Base-by-base conservation (phyloP, 2,888 invertebrate species). In the Cephalotes varians region DNA sequence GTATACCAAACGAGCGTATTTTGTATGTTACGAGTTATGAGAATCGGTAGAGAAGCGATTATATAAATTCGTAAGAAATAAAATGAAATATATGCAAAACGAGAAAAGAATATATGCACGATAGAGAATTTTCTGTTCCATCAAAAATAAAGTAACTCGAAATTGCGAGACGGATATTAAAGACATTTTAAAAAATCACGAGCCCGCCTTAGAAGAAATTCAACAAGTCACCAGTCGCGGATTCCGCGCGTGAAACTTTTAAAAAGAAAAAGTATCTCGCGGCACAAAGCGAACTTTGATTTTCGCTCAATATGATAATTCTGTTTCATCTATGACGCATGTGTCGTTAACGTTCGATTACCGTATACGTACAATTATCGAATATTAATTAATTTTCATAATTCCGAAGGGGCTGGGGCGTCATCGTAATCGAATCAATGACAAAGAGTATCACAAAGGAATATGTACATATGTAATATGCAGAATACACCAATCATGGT, bases 281-380 rank as follows among this genome's bases (percentile, higher is more conserved):
- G 37, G n/a, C 49, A 64, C 81, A 80, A 88, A 80, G 82, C 77
- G 82, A 88, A 80, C 85, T 44, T 74, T 54, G 77, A 56, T 79
- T 81, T 65, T 62, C n/a, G 64, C 62, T 74, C 81, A 31, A 7
- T 31, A 54, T 74, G 34, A 65, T 77, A n/a, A 80, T 67, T 79
- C 51, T 76, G 25, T 81, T 62, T 25, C 1, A 12, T 25, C 34
- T 47, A 51, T n/a, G 37, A 88, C 60, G 69, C 82, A 65, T 60
- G 82, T 81, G 71, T 64, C 80, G 71, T 80, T 83, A 71, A 72
- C 71, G 82, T 73, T 74, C 60, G 62, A 67, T 74, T 49, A 65
- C 67, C 51, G 51, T 51, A 51, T 51, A 37, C 49, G 25, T 49
- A 9, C 12, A 47, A 47, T 31, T 47, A 25, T 44, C 31, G 64